These are phyloP conservation scores for Drosophila bifasciata DNA, from an alignment of 1,140 invertebrate species.

Conservation along the genomic window DNA sequence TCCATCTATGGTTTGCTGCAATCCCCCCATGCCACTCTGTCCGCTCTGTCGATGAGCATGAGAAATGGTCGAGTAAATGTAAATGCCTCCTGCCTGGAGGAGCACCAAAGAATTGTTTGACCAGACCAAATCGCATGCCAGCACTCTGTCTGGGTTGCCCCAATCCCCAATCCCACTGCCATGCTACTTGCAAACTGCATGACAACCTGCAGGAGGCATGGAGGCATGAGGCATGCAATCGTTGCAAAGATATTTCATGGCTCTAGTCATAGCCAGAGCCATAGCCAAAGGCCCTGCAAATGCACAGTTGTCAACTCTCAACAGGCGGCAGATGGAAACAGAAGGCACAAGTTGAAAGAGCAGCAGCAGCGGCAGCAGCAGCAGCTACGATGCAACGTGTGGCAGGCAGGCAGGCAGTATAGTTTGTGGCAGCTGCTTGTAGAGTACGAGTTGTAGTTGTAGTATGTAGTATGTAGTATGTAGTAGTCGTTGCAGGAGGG, in stretches of 20 bases:
- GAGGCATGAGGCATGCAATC: constrained; percentile 1
- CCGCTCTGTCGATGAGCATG: constrained; percentile 26
- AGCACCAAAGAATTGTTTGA: constrained; percentile 49
- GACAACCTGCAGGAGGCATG: constrained; percentile 68
- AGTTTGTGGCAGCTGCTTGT: constrained; percentile 9
- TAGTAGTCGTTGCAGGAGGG: constrained; percentile 9
- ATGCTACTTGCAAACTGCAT: constrained; percentile 33
- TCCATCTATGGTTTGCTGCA: not conserved
- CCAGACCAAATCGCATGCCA: constrained; percentile 55
- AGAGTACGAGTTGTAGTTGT: too few relatives aligned
- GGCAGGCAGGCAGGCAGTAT: not conserved
- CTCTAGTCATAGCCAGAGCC: constrained; percentile 46
- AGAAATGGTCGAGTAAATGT: constrained; percentile 65
- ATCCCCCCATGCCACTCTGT: not conserved
- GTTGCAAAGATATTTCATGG: constrained; percentile 54
- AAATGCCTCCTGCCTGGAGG: constrained; percentile 43
- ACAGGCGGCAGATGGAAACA: constrained; percentile 39
- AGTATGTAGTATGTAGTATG: not conserved
- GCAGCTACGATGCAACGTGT: not conserved
- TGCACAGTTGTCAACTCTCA: constrained; percentile 76
- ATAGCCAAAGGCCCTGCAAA: constrained; percentile 69
- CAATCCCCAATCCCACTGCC: not conserved
- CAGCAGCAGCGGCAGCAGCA: not conserved
- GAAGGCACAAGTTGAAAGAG: constrained; percentile 35
- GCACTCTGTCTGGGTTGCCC: not conserved